These are phyloP conservation scores for Vultur gryphus DNA, from an alignment of 2,797 vertebrate genomes.

Conservation along the genomic window DNA sequence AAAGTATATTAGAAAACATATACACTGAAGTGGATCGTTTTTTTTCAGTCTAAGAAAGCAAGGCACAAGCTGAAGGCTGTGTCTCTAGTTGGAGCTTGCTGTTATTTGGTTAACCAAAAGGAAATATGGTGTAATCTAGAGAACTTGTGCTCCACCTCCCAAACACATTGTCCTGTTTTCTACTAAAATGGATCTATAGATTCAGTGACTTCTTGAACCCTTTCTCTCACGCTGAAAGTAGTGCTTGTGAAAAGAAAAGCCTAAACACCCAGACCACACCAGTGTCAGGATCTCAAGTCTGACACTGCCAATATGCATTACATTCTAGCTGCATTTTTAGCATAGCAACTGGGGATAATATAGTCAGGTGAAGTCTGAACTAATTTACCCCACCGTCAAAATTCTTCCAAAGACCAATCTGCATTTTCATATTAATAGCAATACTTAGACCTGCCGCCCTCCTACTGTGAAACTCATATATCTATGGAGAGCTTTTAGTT, in stretches of 20 bases:
- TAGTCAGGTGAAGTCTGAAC: slow-evolving; percentile 61
- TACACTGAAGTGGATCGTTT: background rate
- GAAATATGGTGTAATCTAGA: background rate
- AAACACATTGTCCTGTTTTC: background rate
- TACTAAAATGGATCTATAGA: background rate
- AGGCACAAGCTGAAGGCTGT: background rate
- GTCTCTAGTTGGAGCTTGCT: background rate
- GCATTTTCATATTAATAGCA: slow-evolving; percentile 33
- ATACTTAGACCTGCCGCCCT: background rate
- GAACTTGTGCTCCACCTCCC: background rate
- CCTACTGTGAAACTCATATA: slow-evolving; percentile 14
- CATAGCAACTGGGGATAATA: slow-evolving; percentile 35
- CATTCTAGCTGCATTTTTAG: slow-evolving; percentile 44
- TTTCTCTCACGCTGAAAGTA: background rate
- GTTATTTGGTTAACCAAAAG: slow-evolving; percentile 19
- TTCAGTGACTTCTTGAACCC: slow-evolving; percentile 31
- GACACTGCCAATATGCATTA: background rate
- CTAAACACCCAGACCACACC: background rate
- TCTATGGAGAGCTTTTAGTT: background rate
- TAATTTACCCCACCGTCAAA: slow-evolving; percentile 53
- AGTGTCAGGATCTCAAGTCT: slow-evolving; percentile 15
- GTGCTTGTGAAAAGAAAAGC: slow-evolving; percentile 9
- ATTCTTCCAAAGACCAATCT: slow-evolving; percentile 33
- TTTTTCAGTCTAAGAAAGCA: background rate
- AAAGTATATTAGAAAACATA: slow-evolving; percentile 52